A percentile compares a stretch with the other conserved stretches of the same genome.
These are phyloP conservation scores for Polymixis lichenea DNA, from an alignment of 2,888 invertebrate species.

Conservation along the genomic window DNA sequence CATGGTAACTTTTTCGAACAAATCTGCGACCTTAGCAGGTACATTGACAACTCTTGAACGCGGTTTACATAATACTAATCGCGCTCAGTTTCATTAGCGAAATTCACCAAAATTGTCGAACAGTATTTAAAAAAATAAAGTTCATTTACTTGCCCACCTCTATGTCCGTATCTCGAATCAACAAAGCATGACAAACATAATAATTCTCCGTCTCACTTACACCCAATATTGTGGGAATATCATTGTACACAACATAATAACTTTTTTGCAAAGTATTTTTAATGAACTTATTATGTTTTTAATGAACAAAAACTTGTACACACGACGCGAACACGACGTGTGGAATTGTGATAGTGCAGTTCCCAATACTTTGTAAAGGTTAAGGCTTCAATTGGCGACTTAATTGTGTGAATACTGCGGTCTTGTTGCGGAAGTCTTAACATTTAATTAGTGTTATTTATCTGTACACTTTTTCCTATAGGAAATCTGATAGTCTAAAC, in stretches of 20 bases:
- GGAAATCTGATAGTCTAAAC: neutral
- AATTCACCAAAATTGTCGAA: neutral
- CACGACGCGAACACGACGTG: conserved; percentile 13
- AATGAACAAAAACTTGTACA: conserved; percentile 57
- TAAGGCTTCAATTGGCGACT: conserved; percentile 53
- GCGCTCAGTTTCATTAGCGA: neutral
- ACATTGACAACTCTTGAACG: neutral
- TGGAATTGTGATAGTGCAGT: conserved; percentile 41
- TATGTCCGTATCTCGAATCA: conserved; percentile 68
- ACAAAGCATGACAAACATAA: conserved; percentile 76
- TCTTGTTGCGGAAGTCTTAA: conserved; percentile 53
- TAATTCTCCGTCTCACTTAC: conserved; percentile 68
- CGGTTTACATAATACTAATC: neutral
- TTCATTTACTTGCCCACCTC: conserved; percentile 32
- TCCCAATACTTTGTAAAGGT: conserved; percentile 49
- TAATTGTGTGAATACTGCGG: conserved; percentile 44
- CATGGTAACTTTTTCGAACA: too few relatives aligned
- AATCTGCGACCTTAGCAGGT: too few relatives aligned
- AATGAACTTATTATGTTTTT: conserved; percentile 61
- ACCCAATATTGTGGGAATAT: conserved; percentile 71
- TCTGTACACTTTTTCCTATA: conserved; percentile 20
- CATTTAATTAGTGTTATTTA: conserved; percentile 19
- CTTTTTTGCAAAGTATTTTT: conserved; percentile 52
- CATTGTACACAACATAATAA: conserved; percentile 62
- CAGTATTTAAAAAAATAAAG: neutral